Conservation (phyloP, 2,113 vertebrate genomes). For the Nyctereutes procyonoides region DNA sequence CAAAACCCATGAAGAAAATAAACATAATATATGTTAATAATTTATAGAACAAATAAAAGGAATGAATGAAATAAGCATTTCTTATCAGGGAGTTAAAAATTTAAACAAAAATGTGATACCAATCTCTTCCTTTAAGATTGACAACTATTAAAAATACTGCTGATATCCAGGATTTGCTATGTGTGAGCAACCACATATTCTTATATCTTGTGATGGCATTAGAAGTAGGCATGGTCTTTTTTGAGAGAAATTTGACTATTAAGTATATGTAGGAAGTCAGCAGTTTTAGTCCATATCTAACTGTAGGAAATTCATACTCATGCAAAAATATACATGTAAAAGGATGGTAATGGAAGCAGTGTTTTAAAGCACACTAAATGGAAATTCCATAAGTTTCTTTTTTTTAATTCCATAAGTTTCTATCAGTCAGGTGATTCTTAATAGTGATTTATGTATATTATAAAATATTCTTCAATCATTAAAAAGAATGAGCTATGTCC, state of each 20-base stretch:
- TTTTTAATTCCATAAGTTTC: background rate
- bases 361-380: constrained; percentile 31
- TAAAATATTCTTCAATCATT: constrained; percentile 40
- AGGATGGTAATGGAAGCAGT: background rate
- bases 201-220: background rate
- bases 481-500: constrained; percentile 3
- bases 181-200: background rate
- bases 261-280: background rate
- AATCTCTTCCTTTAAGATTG: background rate
- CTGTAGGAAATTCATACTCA: constrained; percentile 32
- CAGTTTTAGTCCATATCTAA: constrained; percentile 29
- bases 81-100: background rate
- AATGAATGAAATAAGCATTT: background rate
- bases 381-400: background rate
- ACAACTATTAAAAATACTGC: background rate
- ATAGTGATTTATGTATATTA: background rate
- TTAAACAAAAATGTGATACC: background rate
- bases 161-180: background rate
- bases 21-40: background rate
- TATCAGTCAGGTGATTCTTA: background rate
- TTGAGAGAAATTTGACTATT: background rate
- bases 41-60: background rate
- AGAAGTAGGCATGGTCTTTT: background rate
- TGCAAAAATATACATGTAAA: constrained; percentile 50
- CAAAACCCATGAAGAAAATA: constrained; percentile 13